phyloP scores from a whole-genome alignment of 1,140 invertebrate species.

The Drosophila micromelanica region DNA sequence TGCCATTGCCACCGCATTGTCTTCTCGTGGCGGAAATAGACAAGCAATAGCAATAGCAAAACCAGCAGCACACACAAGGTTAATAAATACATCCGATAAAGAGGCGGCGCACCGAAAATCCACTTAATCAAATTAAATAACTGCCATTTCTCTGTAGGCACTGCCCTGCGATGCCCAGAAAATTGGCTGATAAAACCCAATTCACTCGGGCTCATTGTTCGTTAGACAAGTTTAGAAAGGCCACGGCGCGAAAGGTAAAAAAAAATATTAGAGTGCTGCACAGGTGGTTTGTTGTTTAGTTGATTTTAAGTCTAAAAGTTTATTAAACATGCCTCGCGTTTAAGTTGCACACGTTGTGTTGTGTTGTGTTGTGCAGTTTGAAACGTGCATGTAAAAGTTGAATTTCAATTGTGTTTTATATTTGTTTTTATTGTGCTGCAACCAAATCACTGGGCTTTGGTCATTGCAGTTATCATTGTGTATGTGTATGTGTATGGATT shows the following conservation, averaged over 20 bases:
- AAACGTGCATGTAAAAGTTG: slow-evolving; percentile 47
- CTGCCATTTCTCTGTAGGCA: slow-evolving; percentile 36
- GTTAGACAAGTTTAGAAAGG: slow-evolving; percentile 67
- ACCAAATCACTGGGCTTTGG: slow-evolving; percentile 65
- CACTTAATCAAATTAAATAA: slow-evolving; percentile 61
- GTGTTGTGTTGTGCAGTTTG: slow-evolving; percentile 30
- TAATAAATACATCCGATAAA: slow-evolving; percentile 53
- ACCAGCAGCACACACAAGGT: slow-evolving; percentile 36
- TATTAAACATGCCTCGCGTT: slow-evolving; percentile 62
- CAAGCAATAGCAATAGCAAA: slow-evolving; percentile 4
- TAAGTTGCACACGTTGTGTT: slow-evolving; percentile 32
- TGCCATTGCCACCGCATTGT: slow-evolving; percentile 55
- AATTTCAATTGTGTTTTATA: slow-evolving; percentile 49
- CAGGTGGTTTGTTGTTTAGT: slow-evolving; percentile 50
- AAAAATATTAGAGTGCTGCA: slow-evolving; percentile 23
- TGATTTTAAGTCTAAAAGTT: slow-evolving; percentile 62
- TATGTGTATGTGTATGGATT: slow-evolving; percentile 9
- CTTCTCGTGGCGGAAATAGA: slow-evolving; percentile 50
- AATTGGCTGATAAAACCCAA: slow-evolving; percentile 52
- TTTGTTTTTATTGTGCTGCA: slow-evolving; percentile 44
- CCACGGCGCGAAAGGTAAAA: slow-evolving; percentile 16
- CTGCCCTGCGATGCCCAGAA: slow-evolving; percentile 46
- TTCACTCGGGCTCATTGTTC: slow-evolving; percentile 61
- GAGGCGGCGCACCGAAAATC: slow-evolving; percentile 38
- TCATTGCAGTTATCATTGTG: slow-evolving; percentile 39